phyloP scores from a whole-genome alignment of 2,888 invertebrate species.

The Ctena decussata region DNA sequence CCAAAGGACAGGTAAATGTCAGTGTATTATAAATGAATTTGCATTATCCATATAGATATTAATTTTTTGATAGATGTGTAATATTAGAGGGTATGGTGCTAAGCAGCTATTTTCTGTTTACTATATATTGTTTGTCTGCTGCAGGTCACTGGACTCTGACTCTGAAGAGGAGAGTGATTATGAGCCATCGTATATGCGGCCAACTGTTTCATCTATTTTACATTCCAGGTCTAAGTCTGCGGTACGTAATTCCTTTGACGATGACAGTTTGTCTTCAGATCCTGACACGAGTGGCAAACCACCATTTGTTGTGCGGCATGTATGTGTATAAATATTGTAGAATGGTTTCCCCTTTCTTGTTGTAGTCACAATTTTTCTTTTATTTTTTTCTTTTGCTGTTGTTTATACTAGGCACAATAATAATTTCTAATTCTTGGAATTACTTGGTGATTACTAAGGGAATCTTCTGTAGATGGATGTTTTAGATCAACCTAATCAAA shows the following conservation, averaged over 20 bases:
- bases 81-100: no score
- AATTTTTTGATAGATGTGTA: no score
- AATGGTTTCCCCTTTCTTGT: background rate
- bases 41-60: no score
- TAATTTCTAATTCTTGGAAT: no score
- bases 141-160: constrained; percentile 67
- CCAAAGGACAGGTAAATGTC: no score
- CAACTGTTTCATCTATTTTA: constrained; percentile 80
- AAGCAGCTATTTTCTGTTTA: no score
- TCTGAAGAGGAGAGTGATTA: constrained; percentile 58
- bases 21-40: no score
- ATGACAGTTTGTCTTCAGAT: constrained; percentile 69
- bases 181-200: constrained; percentile 69
- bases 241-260: constrained; percentile 69
- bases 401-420: no score
- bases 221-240: constrained; percentile 83
- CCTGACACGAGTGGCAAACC: constrained; percentile 67
- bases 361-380: background rate
- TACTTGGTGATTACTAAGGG: no score
- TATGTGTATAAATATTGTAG: constrained; percentile 54
- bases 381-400: no score
- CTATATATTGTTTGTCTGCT: constrained; percentile 3
- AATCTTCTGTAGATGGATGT: no score
- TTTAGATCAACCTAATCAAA: no score
- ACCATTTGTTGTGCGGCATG: constrained; percentile 83